A percentile compares a stretch with the other conserved stretches of the same genome.
phyloP scores from a whole-genome alignment of 2,113 vertebrate genomes.

The Nothoprocta pentlandii region DNA sequence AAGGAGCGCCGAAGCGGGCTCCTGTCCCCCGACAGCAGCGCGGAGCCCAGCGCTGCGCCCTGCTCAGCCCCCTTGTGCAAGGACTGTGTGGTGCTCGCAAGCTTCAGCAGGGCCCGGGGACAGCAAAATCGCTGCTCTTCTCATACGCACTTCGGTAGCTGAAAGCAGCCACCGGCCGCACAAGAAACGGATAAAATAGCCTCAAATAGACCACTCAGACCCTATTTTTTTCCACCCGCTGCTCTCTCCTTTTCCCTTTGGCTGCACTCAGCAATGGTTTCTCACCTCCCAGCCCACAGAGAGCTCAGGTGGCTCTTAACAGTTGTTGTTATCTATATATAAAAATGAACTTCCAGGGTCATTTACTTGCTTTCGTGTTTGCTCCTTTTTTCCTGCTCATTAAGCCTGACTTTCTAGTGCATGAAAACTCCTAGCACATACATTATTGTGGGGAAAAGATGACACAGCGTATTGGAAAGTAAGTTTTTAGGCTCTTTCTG shows the following conservation, averaged over 20 bases:
- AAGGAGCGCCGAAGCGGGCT: too few species aligned
- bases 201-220: conserved; percentile 23
- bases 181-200: background rate
- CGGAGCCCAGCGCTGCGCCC: too few species aligned
- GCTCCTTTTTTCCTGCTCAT: background rate
- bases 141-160: background rate
- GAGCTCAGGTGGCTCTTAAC: background rate
- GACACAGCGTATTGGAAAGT: background rate
- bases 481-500: background rate
- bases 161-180: background rate
- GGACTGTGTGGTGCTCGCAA: background rate
- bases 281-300: background rate
- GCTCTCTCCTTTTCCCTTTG: background rate
- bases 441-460: background rate
- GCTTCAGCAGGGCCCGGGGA: background rate
- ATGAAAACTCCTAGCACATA: background rate
- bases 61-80: too few species aligned
- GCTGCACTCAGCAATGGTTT: background rate
- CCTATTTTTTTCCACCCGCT: background rate
- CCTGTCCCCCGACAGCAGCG: too few species aligned
- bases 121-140: background rate
- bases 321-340: background rate
- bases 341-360: background rate
- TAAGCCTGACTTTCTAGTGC: background rate
- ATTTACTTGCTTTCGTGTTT: background rate